Percentiles rank a stretch among this genome's conserved stretches.
Evolutionary conservation across 2,113 vertebrate genomes (phyloP).

Genomic region (Enhydra lutris): DNA sequence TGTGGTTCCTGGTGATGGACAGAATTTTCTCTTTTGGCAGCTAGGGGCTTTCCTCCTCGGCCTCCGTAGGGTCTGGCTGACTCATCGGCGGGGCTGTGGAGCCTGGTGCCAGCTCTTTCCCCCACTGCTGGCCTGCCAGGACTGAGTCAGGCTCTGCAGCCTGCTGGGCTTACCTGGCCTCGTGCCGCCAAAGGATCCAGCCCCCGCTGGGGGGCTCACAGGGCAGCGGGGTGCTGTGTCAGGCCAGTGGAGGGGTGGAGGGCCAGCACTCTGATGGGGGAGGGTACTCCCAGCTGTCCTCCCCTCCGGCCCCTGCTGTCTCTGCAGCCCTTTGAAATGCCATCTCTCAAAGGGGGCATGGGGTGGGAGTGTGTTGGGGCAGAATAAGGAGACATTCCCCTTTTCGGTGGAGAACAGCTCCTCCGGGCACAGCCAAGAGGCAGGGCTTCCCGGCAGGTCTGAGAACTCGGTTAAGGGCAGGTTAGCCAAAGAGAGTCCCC

Average conservation of each 20-base stretch:
- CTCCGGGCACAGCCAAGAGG: accelerated
- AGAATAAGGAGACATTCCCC: neutral
- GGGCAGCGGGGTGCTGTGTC: neutral
- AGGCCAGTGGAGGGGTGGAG: neutral
- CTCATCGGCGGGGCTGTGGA: neutral
- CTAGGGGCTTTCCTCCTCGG: neutral
- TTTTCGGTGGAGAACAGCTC: neutral
- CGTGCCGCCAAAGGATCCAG: neutral
- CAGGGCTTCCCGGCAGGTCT: neutral
- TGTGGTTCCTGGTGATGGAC: neutral
- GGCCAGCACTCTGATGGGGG: too few species aligned
- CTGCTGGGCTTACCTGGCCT: neutral
- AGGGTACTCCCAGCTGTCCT: neutral
- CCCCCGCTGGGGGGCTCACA: neutral
- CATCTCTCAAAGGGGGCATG: too few species aligned
- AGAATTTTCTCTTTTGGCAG: neutral
- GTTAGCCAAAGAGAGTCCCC: accelerated
- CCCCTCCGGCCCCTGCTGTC: neutral
- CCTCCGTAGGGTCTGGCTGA: neutral
- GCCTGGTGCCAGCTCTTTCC: neutral
- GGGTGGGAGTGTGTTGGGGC: accelerated
- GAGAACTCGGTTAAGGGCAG: accelerated
- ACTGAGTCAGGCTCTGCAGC: neutral
- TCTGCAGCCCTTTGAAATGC: neutral
- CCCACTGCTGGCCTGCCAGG: neutral